These are phyloP conservation scores for Araneus ventricosus DNA, from an alignment of 1,140 invertebrate species.

Conservation along the genomic window DNA sequence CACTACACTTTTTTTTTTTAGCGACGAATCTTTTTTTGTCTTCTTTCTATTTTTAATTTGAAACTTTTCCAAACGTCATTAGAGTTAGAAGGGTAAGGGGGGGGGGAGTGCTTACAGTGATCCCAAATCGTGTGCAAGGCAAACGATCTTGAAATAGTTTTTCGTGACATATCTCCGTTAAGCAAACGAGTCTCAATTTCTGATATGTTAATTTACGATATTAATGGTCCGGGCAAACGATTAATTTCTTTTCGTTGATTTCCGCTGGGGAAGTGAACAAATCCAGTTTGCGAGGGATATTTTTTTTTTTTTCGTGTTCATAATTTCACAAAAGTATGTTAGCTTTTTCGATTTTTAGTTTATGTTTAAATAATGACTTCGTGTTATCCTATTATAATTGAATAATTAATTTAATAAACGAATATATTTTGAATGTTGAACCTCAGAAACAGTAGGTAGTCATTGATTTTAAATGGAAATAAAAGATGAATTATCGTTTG, in stretches of 20 bases:
- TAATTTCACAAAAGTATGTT: background rate
- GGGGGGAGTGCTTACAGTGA: background rate
- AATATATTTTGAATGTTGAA: background rate
- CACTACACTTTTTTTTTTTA: too few relatives aligned
- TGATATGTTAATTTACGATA: background rate
- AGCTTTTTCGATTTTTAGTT: background rate
- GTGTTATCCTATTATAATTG: background rate
- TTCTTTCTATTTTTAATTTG: background rate
- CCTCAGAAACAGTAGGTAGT: background rate
- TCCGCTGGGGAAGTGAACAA: background rate
- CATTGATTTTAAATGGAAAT: background rate
- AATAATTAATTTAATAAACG: slow-evolving; percentile 1
- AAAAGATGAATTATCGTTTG: background rate
- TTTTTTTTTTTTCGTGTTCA: background rate
- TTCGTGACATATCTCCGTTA: slow-evolving; percentile 20
- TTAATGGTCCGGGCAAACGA: background rate
- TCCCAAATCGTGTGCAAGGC: background rate
- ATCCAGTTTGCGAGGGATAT: background rate
- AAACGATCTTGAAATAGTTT: slow-evolving; percentile 1
- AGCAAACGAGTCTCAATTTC: background rate
- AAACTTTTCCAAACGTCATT: background rate
- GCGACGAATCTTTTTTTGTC: background rate
- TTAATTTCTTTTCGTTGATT: background rate
- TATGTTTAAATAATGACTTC: background rate
- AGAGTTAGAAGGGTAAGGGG: background rate